Percentiles rank a stretch among this genome's conserved stretches.
Evolutionary conservation across 2,113 vertebrate species (phyloP).

Genomic region (Octodon degus): DNA sequence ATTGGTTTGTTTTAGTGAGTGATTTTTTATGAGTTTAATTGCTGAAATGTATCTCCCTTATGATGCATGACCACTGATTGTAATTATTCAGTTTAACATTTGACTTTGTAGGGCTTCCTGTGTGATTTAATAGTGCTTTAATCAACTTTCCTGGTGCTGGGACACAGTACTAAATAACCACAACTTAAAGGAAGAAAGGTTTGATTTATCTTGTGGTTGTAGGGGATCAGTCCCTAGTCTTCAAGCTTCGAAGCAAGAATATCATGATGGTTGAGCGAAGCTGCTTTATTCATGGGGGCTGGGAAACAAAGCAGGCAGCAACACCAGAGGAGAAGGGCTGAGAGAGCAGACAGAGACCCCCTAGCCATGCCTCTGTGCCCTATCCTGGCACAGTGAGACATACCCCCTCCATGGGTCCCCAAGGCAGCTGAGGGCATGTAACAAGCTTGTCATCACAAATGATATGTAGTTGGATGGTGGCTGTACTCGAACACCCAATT

Average conservation of each 20-base stretch:
- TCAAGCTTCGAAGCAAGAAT: neutral
- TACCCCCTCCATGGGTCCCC: neutral
- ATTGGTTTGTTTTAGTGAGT: neutral
- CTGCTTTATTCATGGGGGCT: neutral
- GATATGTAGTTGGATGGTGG: neutral
- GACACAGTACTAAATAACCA: neutral
- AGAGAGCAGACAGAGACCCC: neutral
- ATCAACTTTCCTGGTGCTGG: neutral
- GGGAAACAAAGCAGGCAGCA: neutral
- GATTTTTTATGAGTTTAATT: constrained; percentile 4
- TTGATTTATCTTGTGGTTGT: neutral
- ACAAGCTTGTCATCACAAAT: neutral
- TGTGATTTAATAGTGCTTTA: neutral
- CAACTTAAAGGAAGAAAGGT: neutral
- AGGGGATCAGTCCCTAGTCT: neutral
- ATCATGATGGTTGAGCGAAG: neutral
- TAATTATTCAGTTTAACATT: constrained; percentile 12
- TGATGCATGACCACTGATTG: neutral
- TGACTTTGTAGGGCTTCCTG: neutral
- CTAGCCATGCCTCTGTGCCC: neutral
- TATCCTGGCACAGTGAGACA: neutral
- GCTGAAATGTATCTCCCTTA: neutral
- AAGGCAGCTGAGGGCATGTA: neutral
- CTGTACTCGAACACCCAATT: neutral
- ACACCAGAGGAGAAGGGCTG: neutral